Evolutionary conservation across 2,797 vertebrate genomes (phyloP).

Genomic region (Ambastaia sidthimunki): DNA sequence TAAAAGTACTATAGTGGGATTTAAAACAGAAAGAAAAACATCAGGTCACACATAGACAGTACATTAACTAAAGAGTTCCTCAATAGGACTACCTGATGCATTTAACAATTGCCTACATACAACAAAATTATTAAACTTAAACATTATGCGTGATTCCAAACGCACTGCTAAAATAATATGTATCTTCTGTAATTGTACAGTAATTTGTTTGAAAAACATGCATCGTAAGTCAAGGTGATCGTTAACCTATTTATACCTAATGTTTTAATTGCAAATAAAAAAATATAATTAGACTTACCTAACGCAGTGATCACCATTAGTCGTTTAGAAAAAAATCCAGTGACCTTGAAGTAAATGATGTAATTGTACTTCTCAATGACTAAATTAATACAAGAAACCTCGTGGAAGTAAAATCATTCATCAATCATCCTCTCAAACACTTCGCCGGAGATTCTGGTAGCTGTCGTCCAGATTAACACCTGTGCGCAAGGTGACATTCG

Average conservation of each 20-base stretch:
- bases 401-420: background rate
- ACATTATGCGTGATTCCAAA: background rate
- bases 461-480: conserved; percentile 28
- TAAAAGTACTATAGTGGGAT: background rate
- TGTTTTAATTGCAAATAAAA: no score
- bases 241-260: background rate
- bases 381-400: background rate
- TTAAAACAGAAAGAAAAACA: background rate
- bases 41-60: background rate
- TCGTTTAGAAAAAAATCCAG: background rate
- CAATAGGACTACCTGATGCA: background rate
- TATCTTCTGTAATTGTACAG: background rate
- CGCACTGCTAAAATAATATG: background rate
- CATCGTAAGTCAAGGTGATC: background rate
- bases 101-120: background rate
- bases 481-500: conserved; percentile 22
- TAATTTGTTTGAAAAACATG: background rate
- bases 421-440: conserved; percentile 11
- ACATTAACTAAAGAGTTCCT: background rate
- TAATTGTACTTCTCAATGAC: background rate
- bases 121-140: no score
- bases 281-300: conserved; percentile 2
- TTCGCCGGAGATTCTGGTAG: background rate
- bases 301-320: background rate
- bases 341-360: conserved; percentile 21